Conservation (phyloP, 2,113 vertebrate genomes). For the Mesoclemmys tuberculata region DNA sequence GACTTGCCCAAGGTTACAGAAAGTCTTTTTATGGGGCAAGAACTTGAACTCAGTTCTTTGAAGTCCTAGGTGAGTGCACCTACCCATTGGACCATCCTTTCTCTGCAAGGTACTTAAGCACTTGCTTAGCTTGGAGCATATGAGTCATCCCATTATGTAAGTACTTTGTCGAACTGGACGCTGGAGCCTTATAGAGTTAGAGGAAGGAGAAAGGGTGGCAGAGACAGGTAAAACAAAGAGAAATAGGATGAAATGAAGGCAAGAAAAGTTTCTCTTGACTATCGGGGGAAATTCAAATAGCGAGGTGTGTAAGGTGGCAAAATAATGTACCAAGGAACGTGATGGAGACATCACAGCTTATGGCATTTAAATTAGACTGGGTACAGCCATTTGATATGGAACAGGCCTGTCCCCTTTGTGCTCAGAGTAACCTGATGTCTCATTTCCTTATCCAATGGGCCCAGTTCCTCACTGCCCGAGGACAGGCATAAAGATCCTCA, state of each 20-base stretch:
- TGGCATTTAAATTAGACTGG: conserved; percentile 55
- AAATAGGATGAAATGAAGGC: conserved; percentile 21
- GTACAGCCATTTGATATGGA: conserved; percentile 43
- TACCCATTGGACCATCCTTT: neutral
- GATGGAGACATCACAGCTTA: conserved; percentile 45
- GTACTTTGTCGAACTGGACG: neutral
- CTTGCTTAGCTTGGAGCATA: neutral
- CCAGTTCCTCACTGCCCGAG: neutral
- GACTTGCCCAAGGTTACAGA: too few species aligned
- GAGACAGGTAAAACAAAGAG: neutral
- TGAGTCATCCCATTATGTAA: neutral
- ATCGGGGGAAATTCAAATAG: conserved; percentile 36
- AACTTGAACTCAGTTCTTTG: neutral
- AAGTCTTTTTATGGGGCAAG: neutral
- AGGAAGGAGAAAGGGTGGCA: neutral
- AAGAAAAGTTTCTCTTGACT: conserved; percentile 6
- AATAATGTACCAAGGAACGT: conserved; percentile 23
- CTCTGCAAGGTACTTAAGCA: neutral
- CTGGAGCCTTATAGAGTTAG: neutral
- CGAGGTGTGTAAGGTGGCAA: conserved; percentile 22
- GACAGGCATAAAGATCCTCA: neutral
- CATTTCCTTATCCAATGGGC: conserved; percentile 8
- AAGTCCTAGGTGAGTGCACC: neutral
- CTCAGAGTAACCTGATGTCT: conserved; percentile 25
- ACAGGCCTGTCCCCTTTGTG: neutral